Conservation (phyloP, 1,140 invertebrate genomes). For the Euura saliciscinereae region DNA sequence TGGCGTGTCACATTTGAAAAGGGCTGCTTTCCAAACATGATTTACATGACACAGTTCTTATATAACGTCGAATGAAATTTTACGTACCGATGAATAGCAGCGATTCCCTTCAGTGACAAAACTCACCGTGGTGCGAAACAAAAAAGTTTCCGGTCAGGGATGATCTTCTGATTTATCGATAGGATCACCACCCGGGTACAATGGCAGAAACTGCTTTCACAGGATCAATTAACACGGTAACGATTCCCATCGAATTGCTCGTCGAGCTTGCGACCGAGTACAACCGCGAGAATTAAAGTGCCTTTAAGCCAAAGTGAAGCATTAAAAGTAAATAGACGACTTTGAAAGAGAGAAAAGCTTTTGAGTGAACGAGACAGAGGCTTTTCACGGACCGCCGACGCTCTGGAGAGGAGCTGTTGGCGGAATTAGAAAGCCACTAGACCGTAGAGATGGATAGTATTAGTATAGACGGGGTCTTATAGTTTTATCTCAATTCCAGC, state of each 20-base stretch:
- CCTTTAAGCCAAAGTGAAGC: neutral
- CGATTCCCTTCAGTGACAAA: too few relatives aligned
- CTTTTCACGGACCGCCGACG: neutral
- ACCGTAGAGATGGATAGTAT: neutral
- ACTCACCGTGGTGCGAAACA: too few relatives aligned
- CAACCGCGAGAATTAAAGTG: conserved; percentile 1
- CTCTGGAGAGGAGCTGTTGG: neutral
- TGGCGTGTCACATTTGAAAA: neutral
- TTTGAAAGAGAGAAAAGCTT: neutral
- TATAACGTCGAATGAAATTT: too few relatives aligned
- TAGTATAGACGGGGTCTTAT: neutral
- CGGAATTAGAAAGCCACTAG: conserved; percentile 1
- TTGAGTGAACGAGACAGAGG: neutral
- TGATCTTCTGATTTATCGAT: too few relatives aligned
- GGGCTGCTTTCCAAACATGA: too few relatives aligned
- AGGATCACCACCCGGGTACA: too few relatives aligned
- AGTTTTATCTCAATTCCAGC: neutral
- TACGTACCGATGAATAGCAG: too few relatives aligned
- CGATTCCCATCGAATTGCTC: too few relatives aligned
- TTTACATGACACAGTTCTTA: too few relatives aligned
- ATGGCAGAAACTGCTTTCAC: too few relatives aligned
- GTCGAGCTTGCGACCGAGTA: neutral
- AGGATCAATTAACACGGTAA: too few relatives aligned
- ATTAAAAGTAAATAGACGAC: conserved; percentile 1
- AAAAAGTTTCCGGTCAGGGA: too few relatives aligned